phyloP scores from a whole-genome alignment of 2,797 vertebrate species.

The Capromys pilorides region DNA sequence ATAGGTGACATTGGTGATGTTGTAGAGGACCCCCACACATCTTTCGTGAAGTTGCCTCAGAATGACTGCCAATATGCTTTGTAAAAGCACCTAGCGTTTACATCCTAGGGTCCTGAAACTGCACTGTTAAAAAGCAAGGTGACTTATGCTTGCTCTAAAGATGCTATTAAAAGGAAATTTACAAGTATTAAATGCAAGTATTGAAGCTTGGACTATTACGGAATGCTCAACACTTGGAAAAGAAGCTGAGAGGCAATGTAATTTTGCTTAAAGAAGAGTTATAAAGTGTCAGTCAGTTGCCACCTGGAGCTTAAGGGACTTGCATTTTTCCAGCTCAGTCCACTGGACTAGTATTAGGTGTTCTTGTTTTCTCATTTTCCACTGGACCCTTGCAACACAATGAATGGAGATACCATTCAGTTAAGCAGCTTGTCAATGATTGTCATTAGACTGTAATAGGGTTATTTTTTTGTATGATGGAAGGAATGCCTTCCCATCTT shows the following conservation, averaged over 20 bases:
- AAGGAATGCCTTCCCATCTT: slow-evolving; percentile 57
- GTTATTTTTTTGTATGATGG: background rate
- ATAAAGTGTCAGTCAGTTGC: background rate
- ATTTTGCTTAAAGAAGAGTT: background rate
- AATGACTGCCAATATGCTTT: background rate
- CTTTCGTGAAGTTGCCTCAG: background rate
- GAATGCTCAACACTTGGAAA: background rate
- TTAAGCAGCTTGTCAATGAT: background rate
- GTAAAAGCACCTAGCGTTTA: background rate
- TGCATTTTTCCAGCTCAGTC: background rate
- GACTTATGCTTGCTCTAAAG: background rate
- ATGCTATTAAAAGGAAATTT: background rate
- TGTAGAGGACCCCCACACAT: background rate
- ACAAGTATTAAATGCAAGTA: background rate
- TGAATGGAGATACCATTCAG: background rate
- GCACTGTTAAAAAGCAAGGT: background rate
- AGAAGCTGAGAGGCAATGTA: background rate
- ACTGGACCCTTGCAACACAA: background rate
- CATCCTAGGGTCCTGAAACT: background rate
- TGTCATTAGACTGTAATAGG: background rate
- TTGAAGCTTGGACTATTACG: background rate
- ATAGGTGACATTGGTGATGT: background rate
- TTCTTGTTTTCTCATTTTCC: background rate
- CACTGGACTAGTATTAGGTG: background rate
- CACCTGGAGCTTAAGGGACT: background rate